Evolutionary conservation across 2,888 invertebrate genomes (phyloP), one percentile per base, ranked within the genome.

Genomic region (Allophyes oxyacanthae): DNA sequence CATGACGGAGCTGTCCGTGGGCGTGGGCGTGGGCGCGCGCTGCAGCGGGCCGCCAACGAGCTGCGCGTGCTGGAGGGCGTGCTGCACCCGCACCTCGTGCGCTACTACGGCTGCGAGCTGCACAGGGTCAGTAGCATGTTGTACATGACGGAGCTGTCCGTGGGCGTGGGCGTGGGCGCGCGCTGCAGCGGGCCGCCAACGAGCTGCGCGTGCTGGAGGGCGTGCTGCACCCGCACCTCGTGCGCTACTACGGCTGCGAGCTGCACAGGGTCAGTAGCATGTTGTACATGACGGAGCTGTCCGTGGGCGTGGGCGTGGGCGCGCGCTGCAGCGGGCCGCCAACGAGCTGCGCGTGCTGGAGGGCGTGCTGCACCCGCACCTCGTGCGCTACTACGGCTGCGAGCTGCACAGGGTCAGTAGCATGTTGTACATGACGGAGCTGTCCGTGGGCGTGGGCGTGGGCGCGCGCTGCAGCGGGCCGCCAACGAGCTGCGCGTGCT

Each of bases 71-170:
- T 99, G 78, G 98, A 98, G 91, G 98, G 98, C 14, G 97, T 99
- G 61, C 94, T 96, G 57, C 98, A 99, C 82, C 95, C 96, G 64
- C 97, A 98, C 90, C 95, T 99, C 44, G 98, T 99, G 51, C 95
- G 97, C 38, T 98, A 99, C 92, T 98, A 98, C 89, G 99, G 99
- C 62, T 96, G 98, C 64, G 99, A 99, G 91, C 96, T 99, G 69
- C 98, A 98, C 83, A 94, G 97, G 89, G 97, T 97, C 75, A 78
- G 9, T 28, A 32, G 25, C 3, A 25, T 25, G 6, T 25, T 5
- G 3, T 25, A 3, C 25, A 98, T 99, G 96, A 99, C 99, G 92
- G 98, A 98, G 95, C 96, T 99, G 64, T 95, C 96, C 38, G 94
- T 98, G 51, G 97, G 97, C 74, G 97, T 96, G 0, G 98, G 97